Evolutionary conservation across 2,888 invertebrate species (phyloP), one percentile per base, ranked within the genome.

Genomic region (Heliconius ethilla): DNA sequence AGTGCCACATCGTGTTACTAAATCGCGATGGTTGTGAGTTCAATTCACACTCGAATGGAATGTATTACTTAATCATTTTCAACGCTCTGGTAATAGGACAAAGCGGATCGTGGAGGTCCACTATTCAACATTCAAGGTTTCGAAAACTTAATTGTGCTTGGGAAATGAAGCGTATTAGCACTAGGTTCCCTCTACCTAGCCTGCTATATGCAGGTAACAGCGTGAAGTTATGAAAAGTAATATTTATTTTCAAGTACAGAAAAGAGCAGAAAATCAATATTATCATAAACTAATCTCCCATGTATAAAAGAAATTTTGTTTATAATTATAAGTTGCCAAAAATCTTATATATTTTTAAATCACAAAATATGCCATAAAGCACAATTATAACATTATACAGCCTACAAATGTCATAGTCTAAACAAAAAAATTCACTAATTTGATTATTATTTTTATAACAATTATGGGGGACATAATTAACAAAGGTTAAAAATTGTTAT

Each of bases 381-480:
- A 69, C 40, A 69, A 40, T 25, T 45, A 69, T 22, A 45, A 69
- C 37, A n/a, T 69, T 69, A 40, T 69, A 59, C n/a, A 72, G 70
- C 55, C 70, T 72, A 70, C 33, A 72, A 72, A 59, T 59, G n/a
- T 29, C 59, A 59, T 55, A n/a, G 51, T 15, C 45, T 51, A 70
- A 33, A 55, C 2, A 33, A 29, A 55, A 55, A 59, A 33, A n/a
- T 25, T 27, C 40, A 13, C 33, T 33, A 33, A 33, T 13, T 13
- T 25, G 9, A 67, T 9, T 40, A 40, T 45, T 15, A 15, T 25
- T 37, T 25, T 25, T 59, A 37, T 37, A 73, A 13, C n/a, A 25
- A 9, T 13, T 33, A 18, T 18, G 7, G 33, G 33, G 33, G 33
- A 37, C 37, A 11, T 13, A 55, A 65, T 45, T 37, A 51, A 75